These are phyloP conservation scores for Philopedon plagiatum DNA, from an alignment of 2,888 invertebrate genomes.

Conservation along the genomic window DNA sequence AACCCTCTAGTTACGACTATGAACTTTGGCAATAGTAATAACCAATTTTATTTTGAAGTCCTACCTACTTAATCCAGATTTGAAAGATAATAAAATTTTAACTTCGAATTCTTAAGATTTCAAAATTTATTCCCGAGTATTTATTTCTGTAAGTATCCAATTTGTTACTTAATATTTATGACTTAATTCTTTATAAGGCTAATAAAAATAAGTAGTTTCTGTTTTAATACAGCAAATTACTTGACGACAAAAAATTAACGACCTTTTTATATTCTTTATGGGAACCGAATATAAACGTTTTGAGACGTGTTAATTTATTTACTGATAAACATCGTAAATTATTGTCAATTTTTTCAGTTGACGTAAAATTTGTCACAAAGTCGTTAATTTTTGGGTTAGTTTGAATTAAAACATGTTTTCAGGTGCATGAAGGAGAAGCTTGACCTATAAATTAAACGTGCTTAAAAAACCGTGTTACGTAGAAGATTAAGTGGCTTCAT, in stretches of 20 bases:
- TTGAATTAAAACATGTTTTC: too few species aligned
- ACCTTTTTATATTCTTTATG: background rate
- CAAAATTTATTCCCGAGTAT: background rate
- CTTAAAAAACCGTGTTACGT: too few species aligned
- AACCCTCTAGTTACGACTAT: too few species aligned
- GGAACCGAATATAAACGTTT: background rate
- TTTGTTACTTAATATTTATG: conserved; percentile 16
- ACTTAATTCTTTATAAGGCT: conserved; percentile 1
- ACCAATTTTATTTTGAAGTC: too few species aligned
- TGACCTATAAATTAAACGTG: too few species aligned
- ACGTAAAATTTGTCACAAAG: background rate
- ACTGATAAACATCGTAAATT: background rate
- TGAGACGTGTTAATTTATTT: background rate
- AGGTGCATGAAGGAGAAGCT: too few species aligned
- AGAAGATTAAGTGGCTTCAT: too few species aligned
- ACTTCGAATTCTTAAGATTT: background rate
- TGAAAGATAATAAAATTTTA: too few species aligned
- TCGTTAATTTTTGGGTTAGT: too few species aligned
- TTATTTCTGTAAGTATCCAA: background rate
- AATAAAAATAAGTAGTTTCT: conserved; percentile 2
- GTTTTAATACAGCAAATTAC: background rate
- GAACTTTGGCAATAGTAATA: too few species aligned
- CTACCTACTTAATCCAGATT: too few species aligned
- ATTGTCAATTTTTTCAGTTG: background rate
- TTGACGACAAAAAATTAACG: background rate